Base-by-base conservation (phyloP, 2,113 vertebrate genomes). In the Coracopsis vasa region DNA sequence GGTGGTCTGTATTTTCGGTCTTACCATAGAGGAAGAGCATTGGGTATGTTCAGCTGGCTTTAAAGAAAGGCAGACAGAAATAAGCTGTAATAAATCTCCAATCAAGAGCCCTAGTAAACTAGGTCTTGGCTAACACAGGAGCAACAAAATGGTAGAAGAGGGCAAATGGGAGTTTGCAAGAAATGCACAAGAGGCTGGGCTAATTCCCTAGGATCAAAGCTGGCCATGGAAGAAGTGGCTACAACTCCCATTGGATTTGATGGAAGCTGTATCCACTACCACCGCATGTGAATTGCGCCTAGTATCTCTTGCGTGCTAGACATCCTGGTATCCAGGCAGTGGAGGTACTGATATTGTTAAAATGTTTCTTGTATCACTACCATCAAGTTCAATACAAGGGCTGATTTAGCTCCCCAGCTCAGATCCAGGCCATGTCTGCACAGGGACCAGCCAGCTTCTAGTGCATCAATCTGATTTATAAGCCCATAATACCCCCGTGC, bases 61-160 rank as follows among this genome's bases (percentile, higher is more conserved):
- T 99, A 99, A 99, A 99, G 99, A 99, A 99, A 99, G 99, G 99
- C 98, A 99, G 99, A 99, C 98, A 99, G 99, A 99, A 99, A 98
- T 99, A 98, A 99, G 99, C 98, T 99, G 98, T 99, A 98, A 98
- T 98, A 98, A 98, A 95, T 97, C 96, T 98, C 95, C 97, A 97
- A 75, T 95, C 78, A 97, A 97, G 96, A 97, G 48, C 95, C 95
- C 96, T 86, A 84, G 95, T 78, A 80, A 64, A 94, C 97, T 96
- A 97, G 97, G 97, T 97, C 83, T 97, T 84, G 96, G 95, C 94
- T 96, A 96, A 98, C 96, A 98, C 94, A 98, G 98, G 97, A 98
- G 96, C 95, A 98, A 97, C 97, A 97, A 95, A 94, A 97, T 86
- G 96, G 97, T 89, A 95, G 97, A 89, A 96, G 94, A 96, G 91